Conservation (phyloP, 2,797 vertebrate genomes). For the Melopsittacus undulatus region DNA sequence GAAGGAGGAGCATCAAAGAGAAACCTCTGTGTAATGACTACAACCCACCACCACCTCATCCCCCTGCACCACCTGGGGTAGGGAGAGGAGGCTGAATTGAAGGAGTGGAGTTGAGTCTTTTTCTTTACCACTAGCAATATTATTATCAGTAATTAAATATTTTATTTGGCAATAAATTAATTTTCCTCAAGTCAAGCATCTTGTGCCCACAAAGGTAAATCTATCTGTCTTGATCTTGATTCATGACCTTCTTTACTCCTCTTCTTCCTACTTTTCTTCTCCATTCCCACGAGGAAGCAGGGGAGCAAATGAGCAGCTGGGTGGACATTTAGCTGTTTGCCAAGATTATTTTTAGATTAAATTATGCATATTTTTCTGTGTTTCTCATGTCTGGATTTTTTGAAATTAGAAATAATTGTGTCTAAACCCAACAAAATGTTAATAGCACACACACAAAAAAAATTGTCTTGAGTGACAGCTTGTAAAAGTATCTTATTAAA, state of each 20-base stretch:
- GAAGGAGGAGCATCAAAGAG: not conserved
- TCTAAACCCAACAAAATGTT: not conserved
- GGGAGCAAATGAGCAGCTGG: not conserved
- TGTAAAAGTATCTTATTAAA: not conserved
- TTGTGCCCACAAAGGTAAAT: not conserved
- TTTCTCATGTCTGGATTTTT: not conserved
- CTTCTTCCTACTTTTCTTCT: not conserved
- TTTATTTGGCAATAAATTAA: not conserved
- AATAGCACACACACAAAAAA: not conserved
- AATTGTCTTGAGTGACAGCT: not conserved
- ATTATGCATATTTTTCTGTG: not conserved
- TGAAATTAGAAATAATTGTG: not conserved
- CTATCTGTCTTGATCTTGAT: not conserved
- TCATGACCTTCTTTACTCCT: not conserved
- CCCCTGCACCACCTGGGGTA: not conserved
- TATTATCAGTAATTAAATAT: not conserved
- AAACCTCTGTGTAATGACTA: not conserved
- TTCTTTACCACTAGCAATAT: not conserved
- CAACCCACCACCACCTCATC: fast-evolving
- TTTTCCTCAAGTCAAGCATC: not conserved
- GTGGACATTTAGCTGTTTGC: not conserved
- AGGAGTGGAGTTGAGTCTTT: not conserved
- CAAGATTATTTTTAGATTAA: not conserved
- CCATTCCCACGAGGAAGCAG: fast-evolving
- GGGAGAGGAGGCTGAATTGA: not conserved